Conservation (phyloP, 2,797 vertebrate species). For the Gadopsis marmoratus region DNA sequence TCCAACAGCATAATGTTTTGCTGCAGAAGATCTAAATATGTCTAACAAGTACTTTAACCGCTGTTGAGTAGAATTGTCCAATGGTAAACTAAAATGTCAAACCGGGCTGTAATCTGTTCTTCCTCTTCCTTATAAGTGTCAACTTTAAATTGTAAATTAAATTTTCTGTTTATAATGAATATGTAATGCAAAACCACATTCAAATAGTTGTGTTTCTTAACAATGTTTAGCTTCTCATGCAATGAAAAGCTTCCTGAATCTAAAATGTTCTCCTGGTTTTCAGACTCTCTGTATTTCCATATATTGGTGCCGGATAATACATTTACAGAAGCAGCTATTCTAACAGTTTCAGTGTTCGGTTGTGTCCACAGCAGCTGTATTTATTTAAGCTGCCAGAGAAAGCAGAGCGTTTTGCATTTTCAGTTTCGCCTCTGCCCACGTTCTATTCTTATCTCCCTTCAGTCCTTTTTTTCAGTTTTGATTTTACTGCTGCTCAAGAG, state of each 20-base stretch:
- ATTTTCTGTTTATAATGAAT: not conserved
- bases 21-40: not conserved
- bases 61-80: not conserved
- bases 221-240: not conserved
- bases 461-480: not conserved
- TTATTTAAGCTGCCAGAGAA: constrained; percentile 21
- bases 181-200: not conserved
- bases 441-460: constrained; percentile 22
- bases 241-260: not conserved
- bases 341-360: constrained; percentile 6
- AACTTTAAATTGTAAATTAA: not conserved
- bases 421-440: constrained; percentile 33
- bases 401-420: constrained; percentile 17
- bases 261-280: not conserved
- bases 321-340: not conserved
- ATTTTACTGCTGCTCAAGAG: not conserved
- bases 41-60: not conserved
- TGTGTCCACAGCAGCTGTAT: constrained; percentile 3
- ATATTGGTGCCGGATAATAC: not conserved
- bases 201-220: not conserved
- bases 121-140: not conserved
- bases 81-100: not conserved
- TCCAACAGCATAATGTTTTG: not conserved
- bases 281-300: constrained; percentile 18
- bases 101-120: not conserved